Conservation (phyloP, 1,140 invertebrate genomes). For the Rhyzopertha dominica region DNA sequence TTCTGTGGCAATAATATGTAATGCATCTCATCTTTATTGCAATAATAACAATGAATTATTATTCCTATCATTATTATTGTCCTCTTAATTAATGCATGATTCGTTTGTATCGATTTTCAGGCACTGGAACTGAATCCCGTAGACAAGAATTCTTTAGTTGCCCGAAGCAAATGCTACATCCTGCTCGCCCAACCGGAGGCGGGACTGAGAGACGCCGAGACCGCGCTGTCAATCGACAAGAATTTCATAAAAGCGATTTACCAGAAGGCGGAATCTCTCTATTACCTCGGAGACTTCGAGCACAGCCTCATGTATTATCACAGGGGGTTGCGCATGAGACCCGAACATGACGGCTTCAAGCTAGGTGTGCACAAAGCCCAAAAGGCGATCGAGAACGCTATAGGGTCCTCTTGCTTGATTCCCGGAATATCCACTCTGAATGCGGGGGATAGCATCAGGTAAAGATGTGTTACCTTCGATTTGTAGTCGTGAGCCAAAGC, state of each 20-base stretch:
- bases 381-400: conserved; percentile 90
- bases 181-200: conserved; percentile 77
- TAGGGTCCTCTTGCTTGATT: conserved; percentile 52
- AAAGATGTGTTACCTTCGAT: too few relatives aligned
- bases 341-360: conserved; percentile 80
- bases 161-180: conserved; percentile 86
- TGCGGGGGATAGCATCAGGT: too few relatives aligned
- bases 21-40: too few relatives aligned
- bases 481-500: too few relatives aligned
- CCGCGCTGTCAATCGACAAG: conserved; percentile 69
- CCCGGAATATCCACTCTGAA: conserved; percentile 1
- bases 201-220: conserved; percentile 80
- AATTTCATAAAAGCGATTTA: conserved; percentile 78
- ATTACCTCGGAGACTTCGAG: conserved; percentile 89
- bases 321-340: conserved; percentile 74
- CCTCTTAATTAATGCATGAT: too few relatives aligned
- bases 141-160: conserved; percentile 81
- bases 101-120: conserved; percentile 54
- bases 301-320: conserved; percentile 89
- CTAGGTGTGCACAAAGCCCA: conserved; percentile 90
- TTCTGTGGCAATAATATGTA: too few relatives aligned
- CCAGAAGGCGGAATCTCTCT: conserved; percentile 89
- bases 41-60: too few relatives aligned
- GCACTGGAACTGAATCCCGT: conserved; percentile 79
- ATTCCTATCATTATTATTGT: too few relatives aligned